Base-by-base conservation (phyloP, 2,797 vertebrate species). In the Oreortyx pictus region DNA sequence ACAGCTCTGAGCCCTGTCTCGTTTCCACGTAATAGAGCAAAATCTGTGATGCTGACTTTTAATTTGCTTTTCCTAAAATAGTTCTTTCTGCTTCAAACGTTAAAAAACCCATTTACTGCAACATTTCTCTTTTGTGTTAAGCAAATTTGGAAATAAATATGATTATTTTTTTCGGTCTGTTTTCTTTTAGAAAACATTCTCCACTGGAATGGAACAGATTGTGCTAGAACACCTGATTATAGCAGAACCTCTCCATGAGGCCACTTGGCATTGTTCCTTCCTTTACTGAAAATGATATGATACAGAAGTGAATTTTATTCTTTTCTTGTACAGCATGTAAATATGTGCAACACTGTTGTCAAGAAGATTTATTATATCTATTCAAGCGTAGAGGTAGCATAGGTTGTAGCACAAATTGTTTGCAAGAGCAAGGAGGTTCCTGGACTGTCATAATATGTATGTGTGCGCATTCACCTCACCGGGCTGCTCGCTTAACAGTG, bases 201-300 rank as follows among this genome's bases (percentile, higher is more conserved):
- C 43, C 57, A 66, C 10, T 47, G 57, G 37, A 77, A 46, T 57
- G 31, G 41, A 92, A 71, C 67, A 90, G 62, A 54, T 79, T 85
- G 81, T 86, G 52, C 78, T 88, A 70, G 88, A 92, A 77, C 88
- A 94, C 49, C 65, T 86, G 39, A 70, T 94, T 86, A 86, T 9
- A 85, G 46, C 75, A 33, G 77, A 85, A 70, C 27, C 47, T 89
- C 81, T 88, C 75, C 64, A 60, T 33, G 46, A 89, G 64, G 75
- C 73, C 64, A 43, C 41, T 78, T 64, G 56, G 59, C 73, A 65
- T 80, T 49, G 60, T 59, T 95, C 90, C 72, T 35, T n/a, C 33
- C 49, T 54, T 52, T 33, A 49, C 29, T 64, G 47, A n/a, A 67
- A 60, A 27, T 5, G 9, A 24, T 54, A 47, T n/a, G 14, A 86